Evolutionary conservation across 2,113 vertebrate genomes (phyloP), one percentile per base, ranked within the genome.

Genomic region (Donacobius atricapilla): DNA sequence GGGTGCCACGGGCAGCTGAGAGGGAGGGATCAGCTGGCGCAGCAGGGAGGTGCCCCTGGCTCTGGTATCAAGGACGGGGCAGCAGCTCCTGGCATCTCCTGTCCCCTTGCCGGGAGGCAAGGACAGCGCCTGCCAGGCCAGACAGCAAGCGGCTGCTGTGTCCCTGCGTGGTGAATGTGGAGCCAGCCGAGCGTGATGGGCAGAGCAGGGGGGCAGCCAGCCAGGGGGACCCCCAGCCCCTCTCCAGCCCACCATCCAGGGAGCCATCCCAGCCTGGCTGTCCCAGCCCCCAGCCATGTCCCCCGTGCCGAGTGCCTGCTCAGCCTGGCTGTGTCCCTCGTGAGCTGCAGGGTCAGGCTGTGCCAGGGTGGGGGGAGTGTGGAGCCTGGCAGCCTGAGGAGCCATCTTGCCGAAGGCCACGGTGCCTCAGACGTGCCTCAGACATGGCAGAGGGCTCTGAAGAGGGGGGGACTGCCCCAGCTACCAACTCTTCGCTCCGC

Each of bases 311-410:
- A 51, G 60, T 0, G 0, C 44, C 31, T 1, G 27, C 47, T 84
- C 64, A 48, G 50, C 20, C 24, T 68, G 69, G 44, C 63, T 2
- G 2, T 44, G 54, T 10, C 8, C 37, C 50, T 28, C 0, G 0
- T 20, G 42, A 57, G 56, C 40, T 2, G 1, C 28, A 0, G 3
- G 28, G 65, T 45, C 61, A n/a, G 47, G 73, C 81, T 42, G 81
- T 42, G 68, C 64, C 5, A 11, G 35, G 51, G 37, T 0, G 0
- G 15, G 0, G 0, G 66, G 22, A 83, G 57, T 1, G 0, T 0
- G 42, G 63, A 58, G 72, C 31, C 50, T 10, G 8, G 72, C 42
- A 71, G 80, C 80, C 27, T 0, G 0, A 56, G 78, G 8, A 85
- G 50, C 42, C 75, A 63, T 94, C 57, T 91, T 92, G 60, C 31